Base-by-base conservation (phyloP, 2,113 vertebrate species). In the Paraplagusia blochii region DNA sequence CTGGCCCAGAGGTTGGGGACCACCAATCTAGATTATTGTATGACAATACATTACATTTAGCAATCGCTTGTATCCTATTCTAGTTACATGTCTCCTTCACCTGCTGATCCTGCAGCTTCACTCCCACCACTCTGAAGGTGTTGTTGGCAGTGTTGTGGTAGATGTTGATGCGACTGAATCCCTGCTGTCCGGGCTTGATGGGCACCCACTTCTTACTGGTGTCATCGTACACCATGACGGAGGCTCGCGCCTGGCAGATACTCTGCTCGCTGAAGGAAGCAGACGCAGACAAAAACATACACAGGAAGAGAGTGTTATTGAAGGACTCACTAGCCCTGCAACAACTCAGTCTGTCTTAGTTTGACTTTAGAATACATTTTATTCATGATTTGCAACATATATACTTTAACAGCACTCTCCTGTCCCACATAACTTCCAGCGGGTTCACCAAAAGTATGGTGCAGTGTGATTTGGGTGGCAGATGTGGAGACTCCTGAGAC, bases 201-300 rank as follows among this genome's bases (percentile, higher is more conserved):
- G 96, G 95, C 66, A 98, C 93, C 96, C 96, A 99, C 86, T 99
- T 99, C 91, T 98, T 99, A 88, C 95, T 99, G 90, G 93, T 95
- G 90, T 98, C 95, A 66, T 99, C 96, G 38, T 99, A 99, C 85
- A 99, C 94, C 96, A 99, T 99, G 85, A 99, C 96, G 22, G 96
- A 99, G 80, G 96, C 95, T 83, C 96, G 92, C 53, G 96, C 95
- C 92, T 99, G 96, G 92, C 96, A 99, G 91, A 99, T 97, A 79
- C 96, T 99, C 93, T 99, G 96, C 92, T 99, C 96, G 69, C 96
- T 99, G 86, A 1, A 2, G 10, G 85, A 1, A 2, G 10, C 15
- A 7, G 57, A 5, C 10, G 68, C 16, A 44, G 40, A 84, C 38
- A 73, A 48, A 50, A 47, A 39, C 36, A 39, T 2, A 40, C 38